phyloP scores from a whole-genome alignment of 2,888 invertebrate genomes.

The Pegoplata infirma region DNA sequence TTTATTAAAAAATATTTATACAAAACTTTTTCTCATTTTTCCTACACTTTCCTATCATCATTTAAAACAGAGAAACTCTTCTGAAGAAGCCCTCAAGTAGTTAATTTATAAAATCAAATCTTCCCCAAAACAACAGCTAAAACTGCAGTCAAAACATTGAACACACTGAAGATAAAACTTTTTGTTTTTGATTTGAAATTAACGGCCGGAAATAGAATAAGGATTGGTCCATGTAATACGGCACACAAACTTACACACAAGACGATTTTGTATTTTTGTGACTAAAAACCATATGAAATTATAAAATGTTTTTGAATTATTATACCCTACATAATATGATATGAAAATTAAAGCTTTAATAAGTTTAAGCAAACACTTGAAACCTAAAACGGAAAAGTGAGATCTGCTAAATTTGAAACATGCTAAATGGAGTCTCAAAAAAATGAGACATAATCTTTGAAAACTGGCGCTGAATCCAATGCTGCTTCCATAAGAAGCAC shows the following conservation, averaged over 20 bases:
- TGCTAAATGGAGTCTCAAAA: too few species aligned
- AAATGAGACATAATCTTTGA: too few species aligned
- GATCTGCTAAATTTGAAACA: too few species aligned
- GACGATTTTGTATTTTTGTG: background rate
- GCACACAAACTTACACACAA: conserved; percentile 3
- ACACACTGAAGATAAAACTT: conserved; percentile 21
- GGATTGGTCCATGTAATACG: conserved; percentile 62
- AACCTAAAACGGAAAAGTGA: too few species aligned
- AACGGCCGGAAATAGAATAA: conserved; percentile 64
- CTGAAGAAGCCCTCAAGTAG: conserved; percentile 51
- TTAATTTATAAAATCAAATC: conserved; percentile 14
- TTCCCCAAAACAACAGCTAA: background rate
- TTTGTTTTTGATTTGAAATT: conserved; percentile 23
- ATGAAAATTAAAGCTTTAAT: too few species aligned
- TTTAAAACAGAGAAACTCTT: too few species aligned
- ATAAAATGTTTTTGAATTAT: background rate
- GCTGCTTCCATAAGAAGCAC: too few species aligned
- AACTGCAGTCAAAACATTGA: conserved; percentile 41
- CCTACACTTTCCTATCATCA: background rate
- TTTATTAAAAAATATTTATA: too few species aligned
- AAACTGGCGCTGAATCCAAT: too few species aligned
- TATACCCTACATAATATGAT: background rate
- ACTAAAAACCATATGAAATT: background rate
- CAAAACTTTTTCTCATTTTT: background rate
- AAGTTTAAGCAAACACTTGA: too few species aligned